Base-by-base conservation (phyloP, 2,797 vertebrate species). In the Manis pentadactyla region DNA sequence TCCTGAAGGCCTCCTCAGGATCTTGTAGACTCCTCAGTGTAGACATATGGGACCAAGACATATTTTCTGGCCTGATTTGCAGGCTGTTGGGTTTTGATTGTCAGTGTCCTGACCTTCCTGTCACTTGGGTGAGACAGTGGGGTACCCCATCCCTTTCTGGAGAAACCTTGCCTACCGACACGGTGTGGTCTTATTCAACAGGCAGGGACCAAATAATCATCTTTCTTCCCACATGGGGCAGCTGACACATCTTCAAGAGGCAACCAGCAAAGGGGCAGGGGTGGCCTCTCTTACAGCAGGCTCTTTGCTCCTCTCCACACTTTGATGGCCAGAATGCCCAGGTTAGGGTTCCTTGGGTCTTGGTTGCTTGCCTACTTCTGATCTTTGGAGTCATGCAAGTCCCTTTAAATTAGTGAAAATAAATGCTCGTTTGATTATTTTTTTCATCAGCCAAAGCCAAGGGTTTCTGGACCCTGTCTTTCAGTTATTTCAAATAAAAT, bases 401-500 rank as follows among this genome's bases (percentile, higher is more conserved):
- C 74, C 68, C 85, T 77, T 96, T 29, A 63, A 93, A 51, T 92
- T 8, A 53, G 93, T 59, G 64, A 95, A 97, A 96, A 94, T n/a
- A 94, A 97, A 94, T 23, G 17, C 46, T 64, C 5, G 3, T 66
- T 86, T 57, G 34, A 61, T 91, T 96, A 77, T 96, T 57, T 96
- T 46, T 95, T 97, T 75, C 92, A 82, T 75, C 53, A 90, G 84
- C 39, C 84, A 46, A 87, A 87, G 63, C 57, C 73, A 57, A 46
- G 27, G 64, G 93, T 90, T 93, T 85, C 66, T 61, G 87, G 18
- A 89, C 46, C 31, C 0, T 84, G 57, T 97, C 90, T 97, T 97
- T 93, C 85, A 90, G 57, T 79, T 81, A 93, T 91, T 97, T 94
- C 90, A 96, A 96, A 97, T 94, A 82, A 96, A 93, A 73, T 15